Conservation (phyloP, 2,797 vertebrate species). For the Holocentrus rufus region DNA sequence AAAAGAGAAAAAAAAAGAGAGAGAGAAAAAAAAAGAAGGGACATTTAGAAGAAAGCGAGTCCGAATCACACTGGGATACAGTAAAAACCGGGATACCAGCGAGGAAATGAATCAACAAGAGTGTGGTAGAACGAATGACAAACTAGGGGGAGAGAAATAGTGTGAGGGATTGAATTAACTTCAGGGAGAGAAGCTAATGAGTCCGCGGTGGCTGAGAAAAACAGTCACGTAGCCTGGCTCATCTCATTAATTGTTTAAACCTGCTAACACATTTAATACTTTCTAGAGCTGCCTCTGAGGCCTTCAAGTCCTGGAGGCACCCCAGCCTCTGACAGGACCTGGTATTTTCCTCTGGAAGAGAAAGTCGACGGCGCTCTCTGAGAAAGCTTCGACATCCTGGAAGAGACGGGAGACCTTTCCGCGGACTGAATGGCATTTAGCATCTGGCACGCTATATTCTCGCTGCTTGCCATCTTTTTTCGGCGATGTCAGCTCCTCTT, state of each 20-base stretch:
- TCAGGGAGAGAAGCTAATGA: constrained; percentile 59
- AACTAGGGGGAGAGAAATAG: constrained; percentile 38
- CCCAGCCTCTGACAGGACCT: constrained; percentile 15
- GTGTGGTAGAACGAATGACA: constrained; percentile 45
- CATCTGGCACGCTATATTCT: constrained; percentile 8
- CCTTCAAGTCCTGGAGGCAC: constrained; percentile 11
- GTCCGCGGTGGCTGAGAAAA: constrained; percentile 49
- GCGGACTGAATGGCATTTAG: constrained; percentile 39
- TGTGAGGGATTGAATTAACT: constrained; percentile 57
- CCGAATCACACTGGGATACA: background rate
- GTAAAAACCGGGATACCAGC: background rate
- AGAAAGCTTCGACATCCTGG: background rate
- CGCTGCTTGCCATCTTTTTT: constrained; percentile 35
- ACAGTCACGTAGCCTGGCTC: constrained; percentile 40
- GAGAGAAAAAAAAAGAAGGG: background rate
- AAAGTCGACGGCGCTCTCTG: constrained; percentile 1
- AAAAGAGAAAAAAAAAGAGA: background rate
- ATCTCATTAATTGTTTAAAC: constrained; percentile 69
- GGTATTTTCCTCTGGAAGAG: constrained; percentile 19
- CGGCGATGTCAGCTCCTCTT: constrained; percentile 25
- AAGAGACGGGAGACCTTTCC: constrained; percentile 51
- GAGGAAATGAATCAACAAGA: constrained; percentile 26
- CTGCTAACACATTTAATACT: constrained; percentile 53
- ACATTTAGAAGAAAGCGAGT: background rate
- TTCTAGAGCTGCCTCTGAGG: constrained; percentile 31